A percentile compares a stretch with the other conserved stretches of the same genome.
Evolutionary conservation across 2,113 vertebrate genomes (phyloP).

Genomic region (Dendropsophus ebraccatus): DNA sequence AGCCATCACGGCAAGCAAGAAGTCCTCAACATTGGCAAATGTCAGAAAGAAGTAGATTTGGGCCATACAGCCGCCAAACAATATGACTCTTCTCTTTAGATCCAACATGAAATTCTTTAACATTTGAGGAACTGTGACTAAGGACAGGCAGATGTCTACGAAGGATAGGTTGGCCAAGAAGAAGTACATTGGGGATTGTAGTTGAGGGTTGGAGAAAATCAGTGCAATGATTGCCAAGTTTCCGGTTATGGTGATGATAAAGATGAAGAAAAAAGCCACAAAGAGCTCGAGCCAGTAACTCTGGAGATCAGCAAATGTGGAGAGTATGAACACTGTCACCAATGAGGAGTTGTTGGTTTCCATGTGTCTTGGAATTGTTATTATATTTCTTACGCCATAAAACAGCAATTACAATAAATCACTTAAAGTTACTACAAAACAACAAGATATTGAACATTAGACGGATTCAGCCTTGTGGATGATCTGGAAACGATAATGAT

Average conservation of each 20-base stretch:
- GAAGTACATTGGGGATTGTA: conserved; percentile 65
- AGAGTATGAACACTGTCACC: neutral
- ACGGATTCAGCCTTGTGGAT: too few relatives aligned
- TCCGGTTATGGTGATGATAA: neutral
- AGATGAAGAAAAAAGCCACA: neutral
- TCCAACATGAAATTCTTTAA: conserved; percentile 58
- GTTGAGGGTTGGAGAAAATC: conserved; percentile 38
- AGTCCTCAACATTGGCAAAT: conserved; percentile 31
- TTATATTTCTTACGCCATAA: neutral
- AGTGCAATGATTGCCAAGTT: neutral
- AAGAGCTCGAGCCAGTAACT: neutral
- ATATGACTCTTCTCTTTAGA: conserved; percentile 50
- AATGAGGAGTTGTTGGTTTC: neutral
- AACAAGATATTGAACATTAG: too few relatives aligned
- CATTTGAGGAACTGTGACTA: conserved; percentile 61
- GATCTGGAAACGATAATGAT: too few relatives aligned
- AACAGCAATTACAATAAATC: too few relatives aligned
- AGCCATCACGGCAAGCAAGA: conserved; percentile 56
- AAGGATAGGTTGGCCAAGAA: conserved; percentile 64
- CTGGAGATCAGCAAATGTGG: conserved; percentile 19
- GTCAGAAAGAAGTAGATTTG: conserved; percentile 53
- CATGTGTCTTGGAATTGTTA: neutral
- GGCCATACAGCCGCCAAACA: conserved; percentile 50
- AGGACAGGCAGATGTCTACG: conserved; percentile 64
- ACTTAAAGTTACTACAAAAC: too few relatives aligned